Base-by-base conservation (phyloP, 2,113 vertebrate genomes). In the Ptyas mucosa region DNA sequence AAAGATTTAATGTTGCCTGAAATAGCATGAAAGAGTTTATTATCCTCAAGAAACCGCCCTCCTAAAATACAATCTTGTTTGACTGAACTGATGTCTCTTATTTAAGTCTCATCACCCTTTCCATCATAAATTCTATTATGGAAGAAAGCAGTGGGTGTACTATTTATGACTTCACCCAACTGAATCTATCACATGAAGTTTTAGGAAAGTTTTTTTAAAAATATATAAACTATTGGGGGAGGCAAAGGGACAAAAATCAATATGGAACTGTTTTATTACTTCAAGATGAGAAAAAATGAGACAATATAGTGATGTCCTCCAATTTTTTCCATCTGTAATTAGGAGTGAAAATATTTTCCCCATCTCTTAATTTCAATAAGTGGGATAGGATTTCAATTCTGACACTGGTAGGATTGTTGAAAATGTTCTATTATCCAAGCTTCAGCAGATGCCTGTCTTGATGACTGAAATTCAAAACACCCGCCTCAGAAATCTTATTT, bases 31-130 rank as follows among this genome's bases (percentile, higher is more conserved):
- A 91, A 91, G 18, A 24, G 7, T 92, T 95, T 93, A 93, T 95
- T 96, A 93, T 93, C 94, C 55, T 89, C 89, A 89, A 51, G 2
- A 85, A 85, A 93, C 85, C 52, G n/a, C 92, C 90, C 88, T 93
- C 58, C 85, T 88, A 95, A 90, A 95, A 92, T 95, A 12, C 88
- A 93, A 53, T 0, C 20, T 46, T 94, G 75, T 88, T 81, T 93
- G 54, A 92, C 64, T 91, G 94, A 43, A 58, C 87, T 92, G 95
- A 24, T 87, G 85, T 29, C 29, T 94, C 55, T 93, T 90, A 95
- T 95, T 86, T 64, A 91, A 90, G 9, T 20, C 94, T 93, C 75
- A 75, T 90, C 95, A 93, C 85, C n/a, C 92, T 96, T 95, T 95
- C 93, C 89, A 90, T 90, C 87, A 91, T 85, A 94, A 89, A 58